phyloP scores from a whole-genome alignment of 2,797 vertebrate genomes.

The Calcarius lapponicus region DNA sequence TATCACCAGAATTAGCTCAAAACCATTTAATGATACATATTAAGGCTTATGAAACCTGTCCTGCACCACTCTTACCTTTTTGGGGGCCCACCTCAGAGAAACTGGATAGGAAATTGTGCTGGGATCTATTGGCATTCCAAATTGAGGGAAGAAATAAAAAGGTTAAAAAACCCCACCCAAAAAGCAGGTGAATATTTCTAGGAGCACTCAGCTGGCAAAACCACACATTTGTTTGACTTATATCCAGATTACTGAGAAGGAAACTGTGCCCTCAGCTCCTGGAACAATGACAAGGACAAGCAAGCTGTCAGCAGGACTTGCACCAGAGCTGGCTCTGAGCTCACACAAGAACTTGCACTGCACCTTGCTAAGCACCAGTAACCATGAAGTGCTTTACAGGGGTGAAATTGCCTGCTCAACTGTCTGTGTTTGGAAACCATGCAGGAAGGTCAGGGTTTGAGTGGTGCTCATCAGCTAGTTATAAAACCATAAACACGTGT shows the following conservation, averaged over 20 bases:
- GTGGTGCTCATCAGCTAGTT: neutral
- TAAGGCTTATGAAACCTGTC: neutral
- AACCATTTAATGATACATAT: neutral
- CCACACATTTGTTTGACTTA: neutral
- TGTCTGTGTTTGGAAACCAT: neutral
- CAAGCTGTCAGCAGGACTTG: neutral
- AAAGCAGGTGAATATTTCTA: neutral
- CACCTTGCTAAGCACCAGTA: neutral
- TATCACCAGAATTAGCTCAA: neutral
- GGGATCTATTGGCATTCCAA: neutral
- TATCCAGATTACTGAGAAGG: neutral
- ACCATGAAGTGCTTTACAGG: neutral
- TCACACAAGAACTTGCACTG: neutral
- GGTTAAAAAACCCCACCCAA: neutral
- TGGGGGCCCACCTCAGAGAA: neutral
- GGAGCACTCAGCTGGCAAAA: neutral
- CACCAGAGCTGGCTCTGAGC: neutral
- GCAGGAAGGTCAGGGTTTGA: neutral
- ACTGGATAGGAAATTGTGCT: neutral
- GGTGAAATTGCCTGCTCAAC: neutral
- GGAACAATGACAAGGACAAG: neutral
- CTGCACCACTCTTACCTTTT: neutral
- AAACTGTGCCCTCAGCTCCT: neutral
- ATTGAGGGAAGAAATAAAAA: neutral
- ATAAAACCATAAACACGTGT: neutral